A percentile compares a stretch with the other conserved stretches of the same genome.
These are phyloP conservation scores for Drosophila neoperkinsi DNA, from an alignment of 2,888 invertebrate genomes.

Conservation along the genomic window DNA sequence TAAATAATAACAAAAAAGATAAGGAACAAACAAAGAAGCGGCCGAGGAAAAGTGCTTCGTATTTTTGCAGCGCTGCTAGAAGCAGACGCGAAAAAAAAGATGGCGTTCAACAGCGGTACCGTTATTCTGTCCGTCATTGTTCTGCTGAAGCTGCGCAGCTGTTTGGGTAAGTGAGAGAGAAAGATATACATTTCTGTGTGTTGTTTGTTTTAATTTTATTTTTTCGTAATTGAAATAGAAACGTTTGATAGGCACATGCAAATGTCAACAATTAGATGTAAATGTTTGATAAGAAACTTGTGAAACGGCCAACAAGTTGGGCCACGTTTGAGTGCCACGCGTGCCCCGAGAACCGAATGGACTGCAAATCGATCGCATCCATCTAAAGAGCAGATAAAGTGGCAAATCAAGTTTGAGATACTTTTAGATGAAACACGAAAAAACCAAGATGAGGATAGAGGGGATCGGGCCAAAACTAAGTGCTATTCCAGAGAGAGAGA, in stretches of 20 bases:
- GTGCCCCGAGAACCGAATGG: slow-evolving; percentile 7
- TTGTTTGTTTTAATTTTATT: background rate
- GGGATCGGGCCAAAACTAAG: background rate
- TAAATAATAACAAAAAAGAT: slow-evolving; percentile 36
- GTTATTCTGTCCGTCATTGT: slow-evolving; percentile 46
- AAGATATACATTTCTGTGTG: background rate
- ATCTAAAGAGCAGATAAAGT: background rate
- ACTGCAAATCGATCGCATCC: slow-evolving; percentile 10
- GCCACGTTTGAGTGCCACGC: slow-evolving; percentile 6
- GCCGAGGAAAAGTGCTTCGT: slow-evolving; percentile 11
- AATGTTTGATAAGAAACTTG: slow-evolving; percentile 35
- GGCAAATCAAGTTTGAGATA: slow-evolving; percentile 2
- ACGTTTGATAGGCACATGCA: slow-evolving; percentile 44
- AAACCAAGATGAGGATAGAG: background rate
- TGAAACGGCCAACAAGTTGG: slow-evolving; percentile 17
- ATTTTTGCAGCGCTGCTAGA: slow-evolving; percentile 29
- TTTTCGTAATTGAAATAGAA: slow-evolving; percentile 41
- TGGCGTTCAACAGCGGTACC: slow-evolving; percentile 50
- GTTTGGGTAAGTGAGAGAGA: slow-evolving; percentile 63
- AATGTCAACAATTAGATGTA: slow-evolving; percentile 44
- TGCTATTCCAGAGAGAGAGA: background rate
- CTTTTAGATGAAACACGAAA: background rate
- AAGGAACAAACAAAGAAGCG: slow-evolving; percentile 34
- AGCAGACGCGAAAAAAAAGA: slow-evolving; percentile 30
- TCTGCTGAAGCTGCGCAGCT: slow-evolving; percentile 45